Base-by-base conservation (phyloP, 2,888 invertebrate genomes). In the Malacosoma neustria region DNA sequence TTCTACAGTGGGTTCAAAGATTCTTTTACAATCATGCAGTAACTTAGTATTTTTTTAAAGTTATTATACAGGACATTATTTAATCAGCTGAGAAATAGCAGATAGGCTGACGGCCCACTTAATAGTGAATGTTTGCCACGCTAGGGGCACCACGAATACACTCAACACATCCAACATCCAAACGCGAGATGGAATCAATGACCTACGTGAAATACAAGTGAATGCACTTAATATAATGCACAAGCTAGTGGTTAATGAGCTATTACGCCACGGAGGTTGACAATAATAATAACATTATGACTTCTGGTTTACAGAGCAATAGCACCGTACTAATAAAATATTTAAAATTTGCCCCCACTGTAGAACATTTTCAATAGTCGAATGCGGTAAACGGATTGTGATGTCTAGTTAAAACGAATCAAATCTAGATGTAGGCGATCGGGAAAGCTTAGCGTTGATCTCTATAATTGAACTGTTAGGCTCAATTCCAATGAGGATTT, bases 341-440 rank as follows among this genome's bases (percentile, higher is more conserved):
- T 3, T 30, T 31, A 37, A 33, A 32, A 11, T 34, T 34, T 58
- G 61, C 22, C 39, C 7, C 44, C 69, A 75, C 46, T 79, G 65
- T 76, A 46, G 75, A 70, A 34, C 42, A 40, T 54, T 72, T 76
- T 77, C 77, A 80, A 74, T 76, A 70, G 66, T 69, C 60, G 64
- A 62, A 60, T 65, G 71, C 70, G 63, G 72, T 72, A 70, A 79
- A 72, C 73, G 71, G 71, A 71, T 73, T 70, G 77, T 67, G 67
- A 72, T 69, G 72, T 72, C 74, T 75, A 74, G 72, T 75, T 76
- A 73, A 69, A 72, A 74, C 65, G 70, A 76, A 72, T 75, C 73
- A 74, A 73, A 74, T 79, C 76, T 72, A 73, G 72, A 77, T 72
- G 60, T 64, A 60, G 54, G 59, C 68, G 63, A 61, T 66, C 62